Evolutionary conservation across 2,797 vertebrate species (phyloP), one percentile per base, ranked within the genome.

Genomic region (Arrhamphus sclerolepis): DNA sequence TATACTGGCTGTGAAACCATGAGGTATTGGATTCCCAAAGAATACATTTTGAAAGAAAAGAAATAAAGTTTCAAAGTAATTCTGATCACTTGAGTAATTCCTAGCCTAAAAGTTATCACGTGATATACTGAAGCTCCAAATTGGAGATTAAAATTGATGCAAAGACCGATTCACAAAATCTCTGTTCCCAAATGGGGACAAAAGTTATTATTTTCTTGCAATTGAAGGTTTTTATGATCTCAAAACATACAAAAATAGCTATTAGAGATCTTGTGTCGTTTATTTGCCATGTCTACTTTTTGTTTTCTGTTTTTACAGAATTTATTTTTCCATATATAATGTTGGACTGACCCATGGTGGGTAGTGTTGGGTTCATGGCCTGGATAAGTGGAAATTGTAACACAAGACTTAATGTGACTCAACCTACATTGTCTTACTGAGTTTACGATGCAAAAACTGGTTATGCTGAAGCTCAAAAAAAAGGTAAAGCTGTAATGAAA

Each of bases 61-160:
- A n/a, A n/a, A n/a, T n/a, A n/a, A n/a, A n/a, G n/a, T n/a, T n/a
- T n/a, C n/a, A n/a, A n/a, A n/a, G n/a, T n/a, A n/a, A n/a, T 40
- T 77, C 44, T 56, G 57, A 83, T 83, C 56, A 80, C 78, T 86
- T 87, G 63, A 82, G 84, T 90, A 82, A 89, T 84, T 86, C 71
- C 58, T 21, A 57, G 80, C 84, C 81, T 81, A 78, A 77, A 80
- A 89, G 86, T 89, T 81, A 85, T 85, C 79, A 86, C 86, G 56
- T 75, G 69, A 62, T 66, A 75, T 71, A 38, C 34, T 38, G 13
- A 2, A 73, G 71, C 73, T 82, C 80, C 80, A 69, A 88, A 84
- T 70, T 80, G 70, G 83, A 89, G 78, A 86, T 87, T 87, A 80
- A 86, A 89, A 87, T 84, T 77, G 71, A 89, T 83, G 62, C 82